Conservation (phyloP, 2,888 invertebrate species). For the Endomychus coccineus region DNA sequence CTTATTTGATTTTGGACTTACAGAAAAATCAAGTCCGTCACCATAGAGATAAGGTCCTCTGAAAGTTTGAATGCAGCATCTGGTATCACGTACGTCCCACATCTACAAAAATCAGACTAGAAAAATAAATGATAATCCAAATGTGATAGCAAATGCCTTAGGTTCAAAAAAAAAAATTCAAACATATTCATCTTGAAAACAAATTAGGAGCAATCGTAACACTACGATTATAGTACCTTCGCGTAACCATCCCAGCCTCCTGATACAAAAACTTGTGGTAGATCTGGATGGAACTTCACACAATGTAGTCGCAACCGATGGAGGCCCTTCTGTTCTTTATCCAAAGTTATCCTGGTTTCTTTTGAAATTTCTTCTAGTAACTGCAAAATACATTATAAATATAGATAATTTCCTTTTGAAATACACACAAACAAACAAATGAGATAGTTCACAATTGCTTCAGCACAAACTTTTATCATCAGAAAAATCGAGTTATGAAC, state of each 20-base stretch:
- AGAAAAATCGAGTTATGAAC: too few relatives aligned
- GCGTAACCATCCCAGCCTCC: constrained; percentile 54
- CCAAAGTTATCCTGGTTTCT: constrained; percentile 4
- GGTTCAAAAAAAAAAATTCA: too few relatives aligned
- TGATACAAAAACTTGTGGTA: constrained; percentile 44
- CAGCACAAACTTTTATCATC: too few relatives aligned
- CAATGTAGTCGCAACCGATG: constrained; percentile 41
- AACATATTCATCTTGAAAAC: too few relatives aligned
- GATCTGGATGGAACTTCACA: constrained; percentile 45
- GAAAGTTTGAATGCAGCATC: constrained; percentile 50
- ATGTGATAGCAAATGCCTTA: too few relatives aligned
- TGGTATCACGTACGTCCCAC: constrained; percentile 50
- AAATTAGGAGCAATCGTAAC: too few relatives aligned
- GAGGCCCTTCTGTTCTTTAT: constrained; percentile 18
- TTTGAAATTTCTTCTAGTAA: constrained; percentile 17
- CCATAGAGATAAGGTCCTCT: constrained; percentile 52
- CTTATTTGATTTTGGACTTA: too few relatives aligned
- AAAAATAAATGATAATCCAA: too few relatives aligned
- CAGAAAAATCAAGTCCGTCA: constrained; percentile 51
- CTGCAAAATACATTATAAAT: background rate
- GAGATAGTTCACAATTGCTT: too few relatives aligned
- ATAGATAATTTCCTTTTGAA: too few relatives aligned
- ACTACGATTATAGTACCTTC: too few relatives aligned
- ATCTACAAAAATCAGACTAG: constrained; percentile 46
- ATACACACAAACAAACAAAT: too few relatives aligned